phyloP scores from a whole-genome alignment of 2,888 invertebrate genomes.

The Lasioglossum malachurum region DNA sequence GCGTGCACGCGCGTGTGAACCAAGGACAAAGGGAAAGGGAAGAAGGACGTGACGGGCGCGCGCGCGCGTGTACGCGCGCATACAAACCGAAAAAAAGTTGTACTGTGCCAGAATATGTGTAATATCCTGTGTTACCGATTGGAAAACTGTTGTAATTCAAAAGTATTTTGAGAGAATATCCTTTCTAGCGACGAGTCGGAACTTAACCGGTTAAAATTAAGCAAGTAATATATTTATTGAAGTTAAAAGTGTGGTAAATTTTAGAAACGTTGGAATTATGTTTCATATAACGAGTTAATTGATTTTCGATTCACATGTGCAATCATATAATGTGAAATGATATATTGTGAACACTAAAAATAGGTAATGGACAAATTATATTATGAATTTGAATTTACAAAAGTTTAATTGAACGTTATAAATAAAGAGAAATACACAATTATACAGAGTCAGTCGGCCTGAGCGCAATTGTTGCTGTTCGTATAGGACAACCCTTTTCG shows the following conservation, averaged over 20 bases:
- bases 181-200: constrained; percentile 65
- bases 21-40: neutral
- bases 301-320: constrained; percentile 69
- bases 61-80: constrained; percentile 3
- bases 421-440: constrained; percentile 71
- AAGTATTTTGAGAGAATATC: constrained; percentile 65
- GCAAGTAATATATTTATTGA: constrained; percentile 73
- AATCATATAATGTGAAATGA: constrained; percentile 69
- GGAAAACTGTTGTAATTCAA: constrained; percentile 62
- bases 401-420: constrained; percentile 72
- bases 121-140: constrained; percentile 61
- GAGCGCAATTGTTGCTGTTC: constrained; percentile 38
- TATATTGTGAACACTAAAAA: constrained; percentile 68
- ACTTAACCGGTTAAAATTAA: constrained; percentile 68
- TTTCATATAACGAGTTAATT: constrained; percentile 67
- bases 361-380: constrained; percentile 68
- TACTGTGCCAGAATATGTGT: constrained; percentile 63
- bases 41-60: neutral
- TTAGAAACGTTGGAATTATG: constrained; percentile 72
- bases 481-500: neutral
- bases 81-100: constrained; percentile 43
- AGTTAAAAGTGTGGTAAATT: constrained; percentile 73
- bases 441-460: constrained; percentile 58
- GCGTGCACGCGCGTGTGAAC: neutral
- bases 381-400: constrained; percentile 72